phyloP scores from a whole-genome alignment of 2,797 vertebrate genomes.

The Tapera naevia region DNA sequence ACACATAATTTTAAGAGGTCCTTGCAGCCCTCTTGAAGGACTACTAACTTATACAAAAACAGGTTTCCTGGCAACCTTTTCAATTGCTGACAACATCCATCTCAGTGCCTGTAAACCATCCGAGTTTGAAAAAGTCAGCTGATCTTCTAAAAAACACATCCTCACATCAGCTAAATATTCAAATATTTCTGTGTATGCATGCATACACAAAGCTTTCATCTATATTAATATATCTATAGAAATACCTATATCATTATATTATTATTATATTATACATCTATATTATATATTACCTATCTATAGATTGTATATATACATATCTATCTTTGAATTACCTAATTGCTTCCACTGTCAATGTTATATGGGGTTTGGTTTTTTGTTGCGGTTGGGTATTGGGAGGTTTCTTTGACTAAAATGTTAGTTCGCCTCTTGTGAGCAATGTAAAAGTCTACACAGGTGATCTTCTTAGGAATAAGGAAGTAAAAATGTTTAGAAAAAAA shows the following conservation, averaged over 20 bases:
- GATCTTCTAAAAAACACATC: not conserved
- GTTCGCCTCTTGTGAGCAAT: not conserved
- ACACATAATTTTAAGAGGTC: not conserved
- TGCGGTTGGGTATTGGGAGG: not conserved
- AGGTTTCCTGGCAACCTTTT: not conserved
- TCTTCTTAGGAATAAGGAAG: not conserved
- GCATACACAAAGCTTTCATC: not conserved
- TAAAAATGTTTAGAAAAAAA: not conserved
- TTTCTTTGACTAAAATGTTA: not conserved
- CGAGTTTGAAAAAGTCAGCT: not conserved
- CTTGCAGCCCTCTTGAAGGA: not conserved
- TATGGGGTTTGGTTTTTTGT: rapidly evolving
- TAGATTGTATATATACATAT: not conserved
- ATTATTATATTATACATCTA: no score
- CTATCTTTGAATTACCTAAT: not conserved
- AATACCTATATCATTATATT: no score
- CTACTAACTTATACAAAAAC: not conserved
- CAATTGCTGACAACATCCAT: not conserved
- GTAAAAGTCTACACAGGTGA: not conserved
- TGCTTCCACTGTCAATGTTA: not conserved
- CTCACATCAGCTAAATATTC: not conserved
- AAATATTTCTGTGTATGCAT: not conserved
- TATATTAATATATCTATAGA: not conserved
- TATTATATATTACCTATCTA: no score
- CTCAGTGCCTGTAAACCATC: not conserved